phyloP scores from a whole-genome alignment of 2,888 invertebrate species.

The Leucophora obtusa region DNA sequence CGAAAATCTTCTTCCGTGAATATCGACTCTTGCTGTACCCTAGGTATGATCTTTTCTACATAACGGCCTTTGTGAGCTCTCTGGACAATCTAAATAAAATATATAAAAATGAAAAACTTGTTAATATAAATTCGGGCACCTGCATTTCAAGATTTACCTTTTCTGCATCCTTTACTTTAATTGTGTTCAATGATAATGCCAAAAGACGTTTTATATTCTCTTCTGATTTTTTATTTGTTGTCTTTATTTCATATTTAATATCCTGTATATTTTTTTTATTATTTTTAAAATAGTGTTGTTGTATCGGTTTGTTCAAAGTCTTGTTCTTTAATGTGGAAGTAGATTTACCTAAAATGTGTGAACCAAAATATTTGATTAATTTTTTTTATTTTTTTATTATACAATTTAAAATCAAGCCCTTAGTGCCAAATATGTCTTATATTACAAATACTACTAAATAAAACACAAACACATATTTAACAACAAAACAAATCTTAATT shows the following conservation, averaged over 20 bases:
- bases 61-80: slow-evolving; percentile 62
- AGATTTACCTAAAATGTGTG: slow-evolving; percentile 37
- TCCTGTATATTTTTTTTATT: slow-evolving; percentile 55
- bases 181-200: slow-evolving; percentile 61
- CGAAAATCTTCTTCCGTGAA: slow-evolving; percentile 66
- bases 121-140: neutral
- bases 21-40: slow-evolving; percentile 61
- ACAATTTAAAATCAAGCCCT: too few species aligned
- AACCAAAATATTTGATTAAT: too few species aligned
- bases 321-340: neutral
- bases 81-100: slow-evolving; percentile 59
- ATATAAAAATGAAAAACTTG: neutral
- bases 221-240: slow-evolving; percentile 53
- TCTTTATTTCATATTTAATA: slow-evolving; percentile 47
- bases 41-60: slow-evolving; percentile 45
- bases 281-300: slow-evolving; percentile 3
- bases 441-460: too few species aligned
- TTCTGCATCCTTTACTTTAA: slow-evolving; percentile 57
- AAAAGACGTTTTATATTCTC: slow-evolving; percentile 62
- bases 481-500: too few species aligned
- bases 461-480: too few species aligned
- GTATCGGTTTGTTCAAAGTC: neutral
- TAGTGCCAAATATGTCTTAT: too few species aligned
- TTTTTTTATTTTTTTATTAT: too few species aligned
- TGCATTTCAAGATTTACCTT: slow-evolving; percentile 41